phyloP scores from a whole-genome alignment of 2,797 vertebrate species.

The Protosalanx chinensis region DNA sequence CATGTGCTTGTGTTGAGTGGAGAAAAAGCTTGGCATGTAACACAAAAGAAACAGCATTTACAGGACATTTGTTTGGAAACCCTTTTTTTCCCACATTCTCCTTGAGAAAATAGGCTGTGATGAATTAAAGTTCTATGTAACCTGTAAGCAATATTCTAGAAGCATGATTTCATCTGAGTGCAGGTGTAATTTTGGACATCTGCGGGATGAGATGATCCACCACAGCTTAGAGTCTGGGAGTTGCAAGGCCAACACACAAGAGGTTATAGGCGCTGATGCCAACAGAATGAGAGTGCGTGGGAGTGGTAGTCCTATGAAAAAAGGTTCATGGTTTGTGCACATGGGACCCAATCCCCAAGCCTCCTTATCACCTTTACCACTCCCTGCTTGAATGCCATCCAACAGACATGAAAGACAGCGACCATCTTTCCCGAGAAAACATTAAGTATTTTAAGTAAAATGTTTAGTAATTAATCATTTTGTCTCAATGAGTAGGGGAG shows the following conservation, averaged over 20 bases:
- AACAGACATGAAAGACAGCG: background rate
- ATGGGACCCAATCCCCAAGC: constrained; percentile 41
- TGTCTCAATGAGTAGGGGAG: too few species aligned
- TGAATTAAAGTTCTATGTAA: background rate
- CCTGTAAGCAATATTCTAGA: background rate
- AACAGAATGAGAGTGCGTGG: constrained; percentile 36
- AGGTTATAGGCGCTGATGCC: constrained; percentile 5
- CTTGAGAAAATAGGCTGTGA: background rate
- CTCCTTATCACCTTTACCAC: constrained; percentile 42
- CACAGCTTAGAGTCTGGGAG: background rate
- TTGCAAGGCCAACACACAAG: background rate
- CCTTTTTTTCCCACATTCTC: background rate
- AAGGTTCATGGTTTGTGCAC: constrained; percentile 50
- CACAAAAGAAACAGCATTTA: background rate
- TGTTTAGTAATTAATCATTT: too few species aligned
- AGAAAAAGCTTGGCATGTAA: constrained; percentile 3
- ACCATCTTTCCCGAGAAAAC: background rate
- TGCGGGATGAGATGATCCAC: background rate
- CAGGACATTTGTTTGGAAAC: background rate
- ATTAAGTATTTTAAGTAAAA: too few species aligned
- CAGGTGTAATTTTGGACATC: background rate
- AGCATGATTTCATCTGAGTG: too few species aligned
- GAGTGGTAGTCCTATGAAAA: constrained; percentile 56
- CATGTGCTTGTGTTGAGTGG: constrained; percentile 23
- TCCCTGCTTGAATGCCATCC: constrained; percentile 25